Base-by-base conservation (phyloP, 2,797 vertebrate genomes). In the Chloroceryle amazona region DNA sequence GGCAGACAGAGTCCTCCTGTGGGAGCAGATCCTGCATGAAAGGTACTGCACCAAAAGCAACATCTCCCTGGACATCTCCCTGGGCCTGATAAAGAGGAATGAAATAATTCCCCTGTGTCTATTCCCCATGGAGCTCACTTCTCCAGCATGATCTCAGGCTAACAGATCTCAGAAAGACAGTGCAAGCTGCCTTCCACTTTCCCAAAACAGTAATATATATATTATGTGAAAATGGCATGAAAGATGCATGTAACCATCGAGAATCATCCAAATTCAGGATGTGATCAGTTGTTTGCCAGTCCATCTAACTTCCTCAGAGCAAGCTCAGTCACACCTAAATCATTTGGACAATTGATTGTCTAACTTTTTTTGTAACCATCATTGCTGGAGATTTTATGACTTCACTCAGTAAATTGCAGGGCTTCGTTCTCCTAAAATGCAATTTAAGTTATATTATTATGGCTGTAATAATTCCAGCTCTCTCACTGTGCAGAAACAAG, bases 71-170 rank as follows among this genome's bases (percentile, higher is more conserved):
- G 42, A 51, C 91, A 35, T 52, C 33, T 83, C 47, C 47, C 39
- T 22, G 11, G 20, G 25, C 13, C 10, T 57, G 26, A 57, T 57
- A 68, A 83, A 87, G 9, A 41, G 3, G 3, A 15, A 87, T 67
- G 15, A 80, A 95, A 66, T 41, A 0, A 73, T 80, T 70, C 80
- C 4, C 44, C 20, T 26, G 0, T 71, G 26, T 29, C 51, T 66
- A 1, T 80, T 72, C 20, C 5, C 11, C 1, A 0, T 13, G 22
- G n/a, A 68, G 9, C 1, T 65, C 10, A 47, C 25, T 60, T 39
- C 37, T 55, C 47, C 20, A 85, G 26, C 2, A 1, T 29, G 35
- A 41, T 35, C 11, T n/a, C 44, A 73, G 25, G 5, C 7, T 37
- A 79, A 13, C 21, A 58, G 55, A 23, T 33, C 8, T 66, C 58